A percentile compares a stretch with the other conserved stretches of the same genome.
Conservation (phyloP, 2,888 invertebrate species). For the Fabriciana adippe region DNA sequence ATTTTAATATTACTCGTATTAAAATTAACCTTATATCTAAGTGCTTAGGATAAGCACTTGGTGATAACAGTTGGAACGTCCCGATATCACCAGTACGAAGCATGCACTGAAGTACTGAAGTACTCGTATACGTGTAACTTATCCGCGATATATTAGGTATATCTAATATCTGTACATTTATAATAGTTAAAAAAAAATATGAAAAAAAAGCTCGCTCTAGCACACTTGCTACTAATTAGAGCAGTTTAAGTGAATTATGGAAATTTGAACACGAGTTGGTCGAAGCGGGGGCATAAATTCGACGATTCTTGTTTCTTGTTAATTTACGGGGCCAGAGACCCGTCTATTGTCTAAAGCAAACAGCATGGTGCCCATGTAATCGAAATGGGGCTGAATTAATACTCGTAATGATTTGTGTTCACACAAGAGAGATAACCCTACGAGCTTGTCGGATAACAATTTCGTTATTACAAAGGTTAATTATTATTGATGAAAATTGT, state of each 20-base stretch:
- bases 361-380: slow-evolving; percentile 17
- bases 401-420: slow-evolving; percentile 18
- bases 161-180: not conserved
- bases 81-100: too few relatives aligned
- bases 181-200: not conserved
- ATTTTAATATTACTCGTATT: too few relatives aligned
- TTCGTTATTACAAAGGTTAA: not conserved
- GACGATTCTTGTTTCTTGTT: slow-evolving; percentile 38
- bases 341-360: slow-evolving; percentile 32
- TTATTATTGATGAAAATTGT: not conserved
- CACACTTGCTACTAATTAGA: slow-evolving; percentile 26
- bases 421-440: not conserved
- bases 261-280: slow-evolving; percentile 34
- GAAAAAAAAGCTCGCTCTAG: not conserved
- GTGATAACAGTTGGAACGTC: too few relatives aligned
- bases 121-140: too few relatives aligned
- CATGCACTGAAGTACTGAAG: too few relatives aligned
- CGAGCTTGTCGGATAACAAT: not conserved
- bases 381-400: slow-evolving; percentile 20
- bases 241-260: slow-evolving; percentile 38
- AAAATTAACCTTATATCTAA: too few relatives aligned
- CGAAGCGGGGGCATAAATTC: slow-evolving; percentile 40
- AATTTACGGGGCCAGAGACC: slow-evolving; percentile 37
- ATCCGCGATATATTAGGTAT: too few relatives aligned
- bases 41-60: too few relatives aligned